Evolutionary conservation across 2,888 invertebrate species (phyloP).

Genomic region (Eupsilia transversa): DNA sequence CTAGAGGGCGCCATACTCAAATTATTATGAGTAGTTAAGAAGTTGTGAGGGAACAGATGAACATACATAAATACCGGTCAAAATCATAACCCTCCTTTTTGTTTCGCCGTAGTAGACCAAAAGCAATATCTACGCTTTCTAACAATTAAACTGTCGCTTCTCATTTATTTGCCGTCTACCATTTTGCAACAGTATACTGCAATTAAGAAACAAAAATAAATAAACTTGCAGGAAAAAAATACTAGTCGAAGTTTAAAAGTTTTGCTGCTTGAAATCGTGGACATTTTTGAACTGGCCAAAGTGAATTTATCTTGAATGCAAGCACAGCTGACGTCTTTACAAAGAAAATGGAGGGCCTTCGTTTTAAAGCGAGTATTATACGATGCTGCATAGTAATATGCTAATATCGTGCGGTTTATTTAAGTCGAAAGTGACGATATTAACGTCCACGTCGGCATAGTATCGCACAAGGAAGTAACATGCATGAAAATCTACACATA

Average conservation of each 20-base stretch:
- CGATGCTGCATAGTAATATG: background rate
- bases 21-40: no score
- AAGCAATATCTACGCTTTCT: background rate
- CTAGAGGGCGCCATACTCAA: no score
- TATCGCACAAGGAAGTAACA: no score
- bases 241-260: constrained; percentile 49
- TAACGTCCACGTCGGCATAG: no score
- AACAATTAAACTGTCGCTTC: constrained; percentile 1
- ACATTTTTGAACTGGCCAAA: constrained; percentile 60
- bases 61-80: no score
- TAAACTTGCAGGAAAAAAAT: constrained; percentile 48
- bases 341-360: constrained; percentile 44
- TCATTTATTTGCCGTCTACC: constrained; percentile 4
- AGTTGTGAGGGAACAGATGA: no score
- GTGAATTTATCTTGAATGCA: constrained; percentile 62
- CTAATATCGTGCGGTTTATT: background rate
- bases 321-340: constrained; percentile 65
- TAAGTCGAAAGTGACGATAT: no score
- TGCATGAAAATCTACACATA: no score
- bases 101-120: no score
- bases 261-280: constrained; percentile 39
- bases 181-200: constrained; percentile 36
- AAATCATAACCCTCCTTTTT: no score
- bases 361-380: constrained; percentile 14
- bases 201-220: constrained; percentile 61